Percentiles rank a stretch among this genome's conserved stretches.
Conservation (phyloP, 2,797 vertebrate genomes). For the Lerista edwardsae region DNA sequence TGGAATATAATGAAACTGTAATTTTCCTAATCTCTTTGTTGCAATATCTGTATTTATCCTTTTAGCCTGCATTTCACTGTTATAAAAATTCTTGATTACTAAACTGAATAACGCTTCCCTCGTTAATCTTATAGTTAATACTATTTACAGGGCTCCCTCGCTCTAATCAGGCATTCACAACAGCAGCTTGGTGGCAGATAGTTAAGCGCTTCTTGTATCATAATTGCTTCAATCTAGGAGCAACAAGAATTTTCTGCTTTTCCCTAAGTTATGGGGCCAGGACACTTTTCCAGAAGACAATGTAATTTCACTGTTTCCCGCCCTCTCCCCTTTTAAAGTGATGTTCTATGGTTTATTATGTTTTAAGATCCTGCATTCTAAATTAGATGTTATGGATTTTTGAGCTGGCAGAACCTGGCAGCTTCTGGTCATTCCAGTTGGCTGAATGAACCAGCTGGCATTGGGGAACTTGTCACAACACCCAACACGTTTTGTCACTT, state of each 20-base stretch:
- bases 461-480: neutral
- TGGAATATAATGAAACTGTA: neutral
- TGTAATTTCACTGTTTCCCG: neutral
- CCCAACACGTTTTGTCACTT: neutral
- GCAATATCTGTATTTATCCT: neutral
- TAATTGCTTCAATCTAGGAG: neutral
- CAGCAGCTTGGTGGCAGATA: neutral
- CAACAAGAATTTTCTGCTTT: neutral
- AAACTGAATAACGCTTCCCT: neutral
- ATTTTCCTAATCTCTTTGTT: neutral
- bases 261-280: neutral
- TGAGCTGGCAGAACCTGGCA: neutral
- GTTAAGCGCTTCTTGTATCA: neutral
- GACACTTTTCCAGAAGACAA: neutral
- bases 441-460: neutral
- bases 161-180: constrained; percentile 8
- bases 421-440: neutral
- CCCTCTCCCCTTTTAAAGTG: neutral
- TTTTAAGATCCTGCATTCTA: neutral
- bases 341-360: neutral
- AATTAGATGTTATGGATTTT: neutral
- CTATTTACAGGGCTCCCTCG: neutral
- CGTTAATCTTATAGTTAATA: neutral
- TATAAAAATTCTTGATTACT: neutral
- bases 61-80: neutral